Conservation (phyloP, 37 sponge, comb jelly and placozoan species). For the Tethya wilhelma region DNA sequence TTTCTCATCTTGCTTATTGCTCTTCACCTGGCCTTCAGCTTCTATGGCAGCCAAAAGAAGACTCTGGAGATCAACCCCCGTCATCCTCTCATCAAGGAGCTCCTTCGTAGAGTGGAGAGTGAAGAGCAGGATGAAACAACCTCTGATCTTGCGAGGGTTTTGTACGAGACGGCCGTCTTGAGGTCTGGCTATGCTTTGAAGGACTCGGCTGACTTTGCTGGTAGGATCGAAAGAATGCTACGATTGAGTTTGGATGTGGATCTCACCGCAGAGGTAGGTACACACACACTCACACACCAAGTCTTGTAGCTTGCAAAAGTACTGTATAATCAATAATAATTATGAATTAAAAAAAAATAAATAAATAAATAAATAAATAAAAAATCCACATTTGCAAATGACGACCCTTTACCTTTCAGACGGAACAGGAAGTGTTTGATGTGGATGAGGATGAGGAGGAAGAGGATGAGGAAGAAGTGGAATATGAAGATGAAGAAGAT, state of each 20-base stretch:
- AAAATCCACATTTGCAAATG: no score
- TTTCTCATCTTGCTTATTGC: background rate
- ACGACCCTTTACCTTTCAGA: background rate
- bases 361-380: background rate
- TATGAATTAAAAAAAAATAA: constrained; percentile 14
- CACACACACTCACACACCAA: no score
- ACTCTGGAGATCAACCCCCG: constrained; percentile 96
- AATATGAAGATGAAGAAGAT: background rate
- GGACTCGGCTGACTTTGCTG: constrained; percentile 90
- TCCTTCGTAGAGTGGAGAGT: constrained; percentile 67
- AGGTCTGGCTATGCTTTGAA: constrained; percentile 88
- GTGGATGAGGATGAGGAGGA: constrained; percentile 10
- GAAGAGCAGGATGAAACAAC: constrained; percentile 71
- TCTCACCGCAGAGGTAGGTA: constrained; percentile 65
- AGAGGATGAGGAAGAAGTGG: constrained; percentile 20
- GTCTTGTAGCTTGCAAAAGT: background rate
- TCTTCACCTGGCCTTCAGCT: constrained; percentile 35
- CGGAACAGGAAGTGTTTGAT: constrained; percentile 19
- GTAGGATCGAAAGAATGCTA: constrained; percentile 95
- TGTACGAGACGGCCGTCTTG: constrained; percentile 92
- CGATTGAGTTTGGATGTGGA: constrained; percentile 85
- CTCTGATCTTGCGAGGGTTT: constrained; percentile 78
- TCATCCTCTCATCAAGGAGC: constrained; percentile 93
- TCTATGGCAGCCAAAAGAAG: constrained; percentile 95
- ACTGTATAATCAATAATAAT: constrained; percentile 11